phyloP scores from a whole-genome alignment of 2,888 invertebrate genomes.

The Philaethria dido region DNA sequence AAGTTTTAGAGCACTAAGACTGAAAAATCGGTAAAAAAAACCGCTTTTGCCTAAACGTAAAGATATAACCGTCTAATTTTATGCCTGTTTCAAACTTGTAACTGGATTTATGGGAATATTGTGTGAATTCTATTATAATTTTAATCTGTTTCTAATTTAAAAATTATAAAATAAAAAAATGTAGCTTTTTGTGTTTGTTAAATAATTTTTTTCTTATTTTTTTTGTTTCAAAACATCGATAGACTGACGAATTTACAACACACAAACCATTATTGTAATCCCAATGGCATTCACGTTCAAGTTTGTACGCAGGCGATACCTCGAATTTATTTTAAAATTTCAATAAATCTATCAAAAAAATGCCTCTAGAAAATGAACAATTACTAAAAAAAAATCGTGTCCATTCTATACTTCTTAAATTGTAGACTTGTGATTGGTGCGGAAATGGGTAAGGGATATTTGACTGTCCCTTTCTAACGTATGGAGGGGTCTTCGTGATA shows the following conservation, averaged over 20 bases:
- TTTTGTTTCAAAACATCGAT: constrained; percentile 6
- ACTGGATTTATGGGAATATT: constrained; percentile 4
- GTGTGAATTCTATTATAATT: neutral
- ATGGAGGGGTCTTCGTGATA: constrained; percentile 71
- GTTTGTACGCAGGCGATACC: constrained; percentile 43
- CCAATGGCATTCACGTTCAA: constrained; percentile 33
- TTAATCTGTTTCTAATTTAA: neutral
- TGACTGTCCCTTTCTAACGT: constrained; percentile 64
- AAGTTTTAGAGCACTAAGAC: constrained; percentile 80
- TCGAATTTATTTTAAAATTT: constrained; percentile 51
- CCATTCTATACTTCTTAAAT: constrained; percentile 57
- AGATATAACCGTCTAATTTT: constrained; percentile 52
- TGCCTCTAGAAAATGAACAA: constrained; percentile 41
- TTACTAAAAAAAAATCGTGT: constrained; percentile 51
- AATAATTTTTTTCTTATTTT: neutral
- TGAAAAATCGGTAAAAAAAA: constrained; percentile 70
- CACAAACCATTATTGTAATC: constrained; percentile 18
- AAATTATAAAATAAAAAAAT: constrained; percentile 1
- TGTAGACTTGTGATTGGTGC: constrained; percentile 66
- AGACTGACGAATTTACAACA: constrained; percentile 36
- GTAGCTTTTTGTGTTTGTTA: neutral
- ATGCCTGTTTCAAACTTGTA: constrained; percentile 41
- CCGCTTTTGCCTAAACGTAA: constrained; percentile 60
- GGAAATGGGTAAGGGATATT: constrained; percentile 54
- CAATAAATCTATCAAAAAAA: constrained; percentile 42